Base-by-base conservation (phyloP, 2,113 vertebrate species). In the Pteronura brasiliensis region DNA sequence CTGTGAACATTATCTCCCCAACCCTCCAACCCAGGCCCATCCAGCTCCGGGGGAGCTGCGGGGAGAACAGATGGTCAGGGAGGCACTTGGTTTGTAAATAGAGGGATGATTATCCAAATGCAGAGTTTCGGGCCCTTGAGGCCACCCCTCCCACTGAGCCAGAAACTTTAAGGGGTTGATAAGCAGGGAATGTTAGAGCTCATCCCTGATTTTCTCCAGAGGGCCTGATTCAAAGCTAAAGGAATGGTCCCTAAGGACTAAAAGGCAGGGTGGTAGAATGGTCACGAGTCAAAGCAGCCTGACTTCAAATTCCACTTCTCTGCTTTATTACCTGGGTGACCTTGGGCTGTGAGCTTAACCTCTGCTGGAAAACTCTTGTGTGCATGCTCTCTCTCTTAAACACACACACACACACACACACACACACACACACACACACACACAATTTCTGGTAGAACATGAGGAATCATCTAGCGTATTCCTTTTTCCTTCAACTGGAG, bases 401-500 rank as follows among this genome's bases (percentile, higher is more conserved):
- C n/a, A n/a, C n/a, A 6, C 7, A 47, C 9, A 36, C 36, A 34
- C 36, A n/a, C 11, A 52, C 72, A 15, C 15, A 17, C 13, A 52
- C 42, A 7, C 84, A 44, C 13, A 31, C 59, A 11, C 25, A 67
- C 27, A n/a, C 13, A 12, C 31, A 69, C n/a, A 83, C 42, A 34
- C 3, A 47, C 67, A 23, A 3, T 81, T 65, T 95, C 27, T 63
- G 42, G 90, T 29, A 81, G 52, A 88, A 76, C n/a, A 42, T 11
- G 1, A 63, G 14, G 67, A 44, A 34, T 87, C 11, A n/a, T 25
- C 23, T 77, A 42, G 10, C 13, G 4, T 77, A 71, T 23, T 80
- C 76, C 86, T 96, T 61, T 96, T 61, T 44, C 72, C 29, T 96
- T 95, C 88, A 83, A 6, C 59, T 49, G 7, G 76, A 88, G 7